These are phyloP conservation scores for Craniophora ligustri DNA, from an alignment of 2,888 invertebrate species.

Conservation along the genomic window DNA sequence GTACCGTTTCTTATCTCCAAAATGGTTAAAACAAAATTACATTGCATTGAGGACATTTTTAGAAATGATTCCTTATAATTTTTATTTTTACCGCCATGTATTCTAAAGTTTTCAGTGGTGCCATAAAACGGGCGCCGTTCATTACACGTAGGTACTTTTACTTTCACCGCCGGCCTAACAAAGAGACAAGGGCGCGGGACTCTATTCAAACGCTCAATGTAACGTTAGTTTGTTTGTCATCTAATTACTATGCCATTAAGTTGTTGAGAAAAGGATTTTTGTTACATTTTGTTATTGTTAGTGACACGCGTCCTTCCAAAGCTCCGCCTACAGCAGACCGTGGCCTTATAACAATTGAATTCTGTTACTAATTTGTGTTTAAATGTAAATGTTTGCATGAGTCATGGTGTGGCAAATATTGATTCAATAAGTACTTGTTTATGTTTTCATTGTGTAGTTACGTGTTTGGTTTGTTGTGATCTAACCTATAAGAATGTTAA, in stretches of 20 bases:
- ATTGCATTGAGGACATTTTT: conserved; percentile 43
- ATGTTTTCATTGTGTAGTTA: not conserved
- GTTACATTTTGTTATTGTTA: conserved; percentile 56
- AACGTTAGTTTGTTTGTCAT: conserved; percentile 74
- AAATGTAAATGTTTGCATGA: conserved; percentile 28
- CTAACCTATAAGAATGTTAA: not conserved
- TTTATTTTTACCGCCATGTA: conserved; percentile 43
- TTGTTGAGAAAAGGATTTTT: conserved; percentile 62
- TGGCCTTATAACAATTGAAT: conserved; percentile 48
- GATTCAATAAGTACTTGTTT: conserved; percentile 1
- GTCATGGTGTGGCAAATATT: conserved; percentile 33
- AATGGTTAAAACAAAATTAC: conserved; percentile 24
- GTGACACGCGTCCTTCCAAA: conserved; percentile 66
- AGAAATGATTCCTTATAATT: conserved; percentile 42
- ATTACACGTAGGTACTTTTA: conserved; percentile 65
- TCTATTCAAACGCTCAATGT: conserved; percentile 64
- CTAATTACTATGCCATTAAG: conserved; percentile 72
- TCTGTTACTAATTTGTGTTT: conserved; percentile 40
- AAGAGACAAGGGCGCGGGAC: conserved; percentile 60
- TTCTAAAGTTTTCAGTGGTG: conserved; percentile 51
- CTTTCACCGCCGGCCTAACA: conserved; percentile 72
- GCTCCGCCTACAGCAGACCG: conserved; percentile 44
- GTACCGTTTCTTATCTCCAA: conserved; percentile 9
- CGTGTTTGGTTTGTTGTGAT: not conserved
- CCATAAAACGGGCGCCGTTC: conserved; percentile 64